Conservation (phyloP, 2,113 vertebrate genomes). For the Indicator indicator region DNA sequence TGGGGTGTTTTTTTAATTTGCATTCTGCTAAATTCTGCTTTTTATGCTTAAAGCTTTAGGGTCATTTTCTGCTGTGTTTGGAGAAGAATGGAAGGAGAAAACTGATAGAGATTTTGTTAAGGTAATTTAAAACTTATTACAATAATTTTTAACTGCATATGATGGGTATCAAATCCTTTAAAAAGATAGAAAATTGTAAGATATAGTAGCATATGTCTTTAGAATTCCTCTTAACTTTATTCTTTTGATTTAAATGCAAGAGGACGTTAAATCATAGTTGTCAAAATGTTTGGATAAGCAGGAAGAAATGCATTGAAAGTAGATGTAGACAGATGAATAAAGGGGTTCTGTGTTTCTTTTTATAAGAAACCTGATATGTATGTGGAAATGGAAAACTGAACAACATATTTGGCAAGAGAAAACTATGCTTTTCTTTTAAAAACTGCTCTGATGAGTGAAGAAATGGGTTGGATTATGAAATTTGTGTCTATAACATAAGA, state of each 20-base stretch:
- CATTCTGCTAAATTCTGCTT: conserved; percentile 56
- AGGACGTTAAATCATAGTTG: not conserved
- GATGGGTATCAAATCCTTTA: not conserved
- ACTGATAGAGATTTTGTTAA: conserved; percentile 97
- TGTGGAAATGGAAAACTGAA: not conserved
- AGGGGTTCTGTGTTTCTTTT: not conserved
- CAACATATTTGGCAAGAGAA: not conserved
- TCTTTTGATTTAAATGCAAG: not conserved
- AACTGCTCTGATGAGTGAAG: not conserved
- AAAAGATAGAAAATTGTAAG: not conserved
- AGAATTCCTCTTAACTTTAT: not conserved
- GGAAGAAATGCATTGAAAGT: not conserved
- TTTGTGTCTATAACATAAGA: not conserved
- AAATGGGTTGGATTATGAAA: not conserved
- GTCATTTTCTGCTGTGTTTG: conserved; percentile 96
- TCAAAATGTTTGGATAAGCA: not conserved
- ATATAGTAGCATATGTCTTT: not conserved
- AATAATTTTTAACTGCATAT: not conserved
- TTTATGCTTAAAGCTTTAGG: conserved; percentile 87
- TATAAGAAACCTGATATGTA: not conserved
- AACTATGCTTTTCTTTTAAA: not conserved
- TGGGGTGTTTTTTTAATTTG: too few relatives aligned
- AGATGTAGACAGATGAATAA: not conserved
- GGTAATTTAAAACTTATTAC: conserved; percentile 79
- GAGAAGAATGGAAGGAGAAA: conserved; percentile 98